These are phyloP conservation scores for Philotrypesis tridentata DNA, from an alignment of 1,140 invertebrate species.

Conservation along the genomic window DNA sequence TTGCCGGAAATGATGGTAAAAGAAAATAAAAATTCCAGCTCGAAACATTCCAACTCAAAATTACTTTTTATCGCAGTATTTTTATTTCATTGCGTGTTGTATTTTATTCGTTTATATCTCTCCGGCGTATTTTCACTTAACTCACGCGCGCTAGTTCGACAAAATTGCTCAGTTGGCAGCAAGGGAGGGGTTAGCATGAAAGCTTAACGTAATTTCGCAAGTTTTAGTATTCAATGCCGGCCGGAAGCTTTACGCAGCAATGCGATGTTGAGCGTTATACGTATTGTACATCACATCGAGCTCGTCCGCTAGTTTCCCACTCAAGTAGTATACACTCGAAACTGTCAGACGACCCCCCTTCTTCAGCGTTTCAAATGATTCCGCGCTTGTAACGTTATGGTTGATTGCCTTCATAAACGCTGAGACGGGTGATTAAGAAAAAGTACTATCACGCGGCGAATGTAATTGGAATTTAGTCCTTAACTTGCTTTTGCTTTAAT, in stretches of 20 bases:
- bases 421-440: constrained; percentile 7
- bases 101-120: neutral
- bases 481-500: neutral
- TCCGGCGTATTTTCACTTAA: neutral
- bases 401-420: neutral
- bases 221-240: constrained; percentile 14
- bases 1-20: neutral
- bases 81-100: constrained; percentile 9
- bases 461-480: constrained; percentile 5
- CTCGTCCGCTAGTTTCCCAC: neutral
- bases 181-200: neutral
- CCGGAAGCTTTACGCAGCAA: neutral
- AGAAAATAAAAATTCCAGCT: neutral
- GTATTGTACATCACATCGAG: too few species aligned
- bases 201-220: constrained; percentile 2
- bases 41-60: neutral
- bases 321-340: neutral
- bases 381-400: neutral
- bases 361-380: neutral
- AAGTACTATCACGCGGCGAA: neutral
- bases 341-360: neutral
- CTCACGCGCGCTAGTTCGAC: neutral
- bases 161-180: neutral
- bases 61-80: constrained; percentile 1
- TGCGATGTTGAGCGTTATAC: neutral